A percentile compares a stretch with the other conserved stretches of the same genome.
Conservation (phyloP, 1,140 invertebrate species). For the Cydia amplana region DNA sequence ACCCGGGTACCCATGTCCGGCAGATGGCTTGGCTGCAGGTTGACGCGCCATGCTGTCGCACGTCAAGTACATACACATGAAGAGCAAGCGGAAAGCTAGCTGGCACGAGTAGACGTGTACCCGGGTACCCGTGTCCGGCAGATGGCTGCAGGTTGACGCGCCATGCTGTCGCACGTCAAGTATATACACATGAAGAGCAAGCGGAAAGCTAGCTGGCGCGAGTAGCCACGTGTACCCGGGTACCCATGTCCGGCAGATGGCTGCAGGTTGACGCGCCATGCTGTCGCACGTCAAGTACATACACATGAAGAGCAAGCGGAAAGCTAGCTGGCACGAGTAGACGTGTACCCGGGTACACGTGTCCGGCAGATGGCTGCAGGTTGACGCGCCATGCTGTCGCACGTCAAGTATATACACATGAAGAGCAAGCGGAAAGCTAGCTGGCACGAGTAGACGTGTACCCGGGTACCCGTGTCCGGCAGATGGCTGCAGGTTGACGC, state of each 20-base stretch:
- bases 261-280: background rate
- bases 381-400: slow-evolving; percentile 8
- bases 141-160: background rate
- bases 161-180: slow-evolving; percentile 1
- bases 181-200: background rate
- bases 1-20: background rate
- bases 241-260: background rate
- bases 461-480: background rate
- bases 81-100: background rate
- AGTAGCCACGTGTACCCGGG: background rate
- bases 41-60: background rate
- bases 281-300: background rate
- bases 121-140: background rate
- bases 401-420: background rate
- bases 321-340: background rate
- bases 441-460: background rate
- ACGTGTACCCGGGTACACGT: background rate
- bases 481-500: background rate
- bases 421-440: background rate
- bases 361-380: too few species aligned
- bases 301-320: background rate
- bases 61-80: background rate
- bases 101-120: background rate
- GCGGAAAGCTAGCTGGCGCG: background rate
- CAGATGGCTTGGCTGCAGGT: too few species aligned